These are phyloP conservation scores for Oscheius sp. DNA, from an alignment of 2,888 invertebrate genomes.

Conservation along the genomic window DNA sequence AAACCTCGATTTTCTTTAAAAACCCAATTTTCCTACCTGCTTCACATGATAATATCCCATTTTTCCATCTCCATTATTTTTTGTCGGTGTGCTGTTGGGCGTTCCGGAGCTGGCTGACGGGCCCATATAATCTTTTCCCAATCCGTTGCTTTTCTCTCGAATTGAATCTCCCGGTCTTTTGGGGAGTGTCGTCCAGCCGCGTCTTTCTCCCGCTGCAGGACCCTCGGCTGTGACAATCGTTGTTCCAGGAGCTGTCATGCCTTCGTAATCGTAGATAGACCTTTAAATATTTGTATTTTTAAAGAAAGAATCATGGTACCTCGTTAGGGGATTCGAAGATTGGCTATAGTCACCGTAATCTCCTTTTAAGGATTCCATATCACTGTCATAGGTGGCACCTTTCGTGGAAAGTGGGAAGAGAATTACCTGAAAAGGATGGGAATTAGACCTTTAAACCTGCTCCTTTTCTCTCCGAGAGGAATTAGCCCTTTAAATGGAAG, in stretches of 20 bases:
- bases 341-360: constrained; percentile 52
- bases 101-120: neutral
- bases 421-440: constrained; percentile 40
- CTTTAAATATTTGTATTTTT: constrained; percentile 4
- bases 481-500: no score
- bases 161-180: constrained; percentile 21
- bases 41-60: constrained; percentile 59
- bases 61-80: constrained; percentile 30
- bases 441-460: no score
- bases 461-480: no score
- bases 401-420: constrained; percentile 58
- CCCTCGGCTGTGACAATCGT: constrained; percentile 25
- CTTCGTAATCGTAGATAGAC: constrained; percentile 49
- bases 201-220: constrained; percentile 14
- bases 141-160: neutral
- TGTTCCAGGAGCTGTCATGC: constrained; percentile 6
- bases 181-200: constrained; percentile 37
- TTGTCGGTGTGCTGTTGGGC: constrained; percentile 3
- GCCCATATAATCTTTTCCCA: neutral
- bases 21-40: constrained; percentile 30
- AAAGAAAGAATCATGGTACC: neutral
- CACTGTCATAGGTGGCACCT: constrained; percentile 52
- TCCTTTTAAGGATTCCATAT: constrained; percentile 58
- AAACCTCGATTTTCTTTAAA: neutral
- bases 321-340: constrained; percentile 3